Evolutionary conservation across 2,113 vertebrate species (phyloP).

Genomic region (Xyrauchen texanus): DNA sequence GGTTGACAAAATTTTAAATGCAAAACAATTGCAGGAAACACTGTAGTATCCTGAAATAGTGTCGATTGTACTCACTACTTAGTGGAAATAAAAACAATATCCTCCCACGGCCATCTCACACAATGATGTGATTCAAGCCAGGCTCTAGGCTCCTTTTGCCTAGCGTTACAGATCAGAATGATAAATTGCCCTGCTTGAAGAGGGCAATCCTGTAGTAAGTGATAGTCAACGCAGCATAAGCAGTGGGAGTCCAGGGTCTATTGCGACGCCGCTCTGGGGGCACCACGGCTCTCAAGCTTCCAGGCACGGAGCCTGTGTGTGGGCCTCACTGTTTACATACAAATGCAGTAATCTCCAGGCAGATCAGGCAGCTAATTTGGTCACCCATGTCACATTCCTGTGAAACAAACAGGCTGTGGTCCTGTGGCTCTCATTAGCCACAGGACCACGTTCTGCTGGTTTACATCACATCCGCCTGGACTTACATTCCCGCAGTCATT

Average conservation of each 20-base stretch:
- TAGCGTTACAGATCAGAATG: neutral
- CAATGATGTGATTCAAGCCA: constrained; percentile 47
- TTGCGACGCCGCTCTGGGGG: neutral
- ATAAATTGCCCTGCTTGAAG: neutral
- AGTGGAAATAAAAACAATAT: constrained; percentile 63
- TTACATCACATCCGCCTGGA: neutral
- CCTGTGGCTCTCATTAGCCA: constrained; percentile 8
- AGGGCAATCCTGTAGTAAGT: neutral
- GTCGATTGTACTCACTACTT: constrained; percentile 62
- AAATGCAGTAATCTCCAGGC: constrained; percentile 64
- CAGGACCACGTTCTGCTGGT: neutral
- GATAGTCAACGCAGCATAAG: neutral
- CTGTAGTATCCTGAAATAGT: constrained; percentile 63
- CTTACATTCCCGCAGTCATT: neutral
- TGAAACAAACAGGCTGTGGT: constrained; percentile 46
- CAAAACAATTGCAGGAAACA: constrained; percentile 76
- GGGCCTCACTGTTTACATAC: constrained; percentile 66
- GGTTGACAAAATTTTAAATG: constrained; percentile 64
- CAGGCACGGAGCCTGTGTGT: constrained; percentile 47
- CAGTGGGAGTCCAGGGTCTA: neutral
- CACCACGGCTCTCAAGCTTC: constrained; percentile 18
- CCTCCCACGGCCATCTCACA: constrained; percentile 61
- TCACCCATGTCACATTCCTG: constrained; percentile 64
- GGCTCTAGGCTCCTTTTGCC: constrained; percentile 34
- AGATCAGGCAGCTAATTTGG: constrained; percentile 64